These are phyloP conservation scores for Drosophila acutilabella DNA, from an alignment of 2,888 invertebrate species.

Conservation along the genomic window DNA sequence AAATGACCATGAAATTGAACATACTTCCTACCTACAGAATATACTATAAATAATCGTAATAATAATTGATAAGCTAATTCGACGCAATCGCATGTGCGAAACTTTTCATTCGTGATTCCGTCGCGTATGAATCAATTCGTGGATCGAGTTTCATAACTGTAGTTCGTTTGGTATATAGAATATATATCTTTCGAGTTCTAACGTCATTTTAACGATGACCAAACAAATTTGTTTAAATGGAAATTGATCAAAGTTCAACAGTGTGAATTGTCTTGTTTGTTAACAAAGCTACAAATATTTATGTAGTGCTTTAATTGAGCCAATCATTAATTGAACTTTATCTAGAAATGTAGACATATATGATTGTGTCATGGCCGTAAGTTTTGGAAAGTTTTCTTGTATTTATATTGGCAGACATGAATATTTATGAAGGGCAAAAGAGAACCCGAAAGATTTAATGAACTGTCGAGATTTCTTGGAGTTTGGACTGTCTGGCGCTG, in stretches of 20 bases:
- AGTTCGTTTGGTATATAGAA: not conserved
- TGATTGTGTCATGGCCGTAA: not conserved
- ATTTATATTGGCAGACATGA: conserved; percentile 39
- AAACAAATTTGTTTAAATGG: conserved; percentile 58
- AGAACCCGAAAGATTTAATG: conserved; percentile 25
- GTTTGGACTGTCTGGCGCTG: not conserved
- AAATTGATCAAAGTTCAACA: conserved; percentile 31
- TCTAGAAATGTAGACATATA: not conserved
- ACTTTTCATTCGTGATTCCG: conserved; percentile 18
- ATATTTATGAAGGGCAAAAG: conserved; percentile 48
- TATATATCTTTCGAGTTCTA: conserved; percentile 7
- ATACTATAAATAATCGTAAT: conserved; percentile 12
- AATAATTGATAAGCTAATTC: conserved; percentile 62
- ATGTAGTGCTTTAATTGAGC: conserved; percentile 24
- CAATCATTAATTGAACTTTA: conserved; percentile 41
- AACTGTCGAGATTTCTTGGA: not conserved
- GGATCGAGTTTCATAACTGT: conserved; percentile 37
- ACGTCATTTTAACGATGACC: conserved; percentile 28
- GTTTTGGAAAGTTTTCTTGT: conserved; percentile 55
- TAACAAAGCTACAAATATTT: conserved; percentile 41
- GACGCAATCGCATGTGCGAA: conserved; percentile 44
- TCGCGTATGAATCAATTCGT: conserved; percentile 39
- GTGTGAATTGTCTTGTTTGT: conserved; percentile 32
- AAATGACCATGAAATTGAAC: conserved; percentile 22
- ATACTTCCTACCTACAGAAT: conserved; percentile 1